Base-by-base conservation (phyloP, 2,888 invertebrate species). In the Trisateles emortualis region DNA sequence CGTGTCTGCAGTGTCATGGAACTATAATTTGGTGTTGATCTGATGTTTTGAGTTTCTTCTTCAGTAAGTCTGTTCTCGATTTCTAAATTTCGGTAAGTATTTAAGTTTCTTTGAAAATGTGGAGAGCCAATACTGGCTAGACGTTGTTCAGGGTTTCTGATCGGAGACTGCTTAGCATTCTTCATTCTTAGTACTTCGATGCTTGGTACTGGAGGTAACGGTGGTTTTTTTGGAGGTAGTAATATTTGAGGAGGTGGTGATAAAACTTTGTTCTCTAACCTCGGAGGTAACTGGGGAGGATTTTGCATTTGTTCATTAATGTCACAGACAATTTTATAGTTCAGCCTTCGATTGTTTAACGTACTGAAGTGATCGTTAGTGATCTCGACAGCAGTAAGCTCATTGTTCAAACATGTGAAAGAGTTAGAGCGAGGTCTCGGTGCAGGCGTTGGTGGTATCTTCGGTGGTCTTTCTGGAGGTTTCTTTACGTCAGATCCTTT, bases 381-480 rank as follows among this genome's bases (percentile, higher is more conserved):
- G 54, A 92, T 90, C 66, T 92, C 92, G 14, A 92, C 87, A 33
- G 83, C 82, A n/a, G 82, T 79, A 6, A 93, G 65, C 71, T 92
- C 92, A 61, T 90, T 91, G 68, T 91, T 88, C 9, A 82, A 65
- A 66, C 87, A 92, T 1, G 90, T 92, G 59, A 94, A 90, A 0
- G 94, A 94, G 68, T 94, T 94, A 0, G 94, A 94, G 41, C 94
- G 80, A 19, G 94, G 94, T 69, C 94, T 80, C 0, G 94, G 88
- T 30, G 93, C 93, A 17, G 93, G 93, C 0, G 87, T 79, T 0
- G 91, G 88, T 1, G 90, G 81, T 51, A 89, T 93, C 76, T 96
- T 96, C 1, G 96, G 96, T 9, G 96, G 96, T 74, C 96, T 88
- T 55, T 95, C 95, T 0, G 96, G 96, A 9, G 95, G 95, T 74